A percentile compares a stretch with the other conserved stretches of the same genome.
These are phyloP conservation scores for Sinopyrophorus schimmeli DNA, from an alignment of 2,888 invertebrate species.

Conservation along the genomic window DNA sequence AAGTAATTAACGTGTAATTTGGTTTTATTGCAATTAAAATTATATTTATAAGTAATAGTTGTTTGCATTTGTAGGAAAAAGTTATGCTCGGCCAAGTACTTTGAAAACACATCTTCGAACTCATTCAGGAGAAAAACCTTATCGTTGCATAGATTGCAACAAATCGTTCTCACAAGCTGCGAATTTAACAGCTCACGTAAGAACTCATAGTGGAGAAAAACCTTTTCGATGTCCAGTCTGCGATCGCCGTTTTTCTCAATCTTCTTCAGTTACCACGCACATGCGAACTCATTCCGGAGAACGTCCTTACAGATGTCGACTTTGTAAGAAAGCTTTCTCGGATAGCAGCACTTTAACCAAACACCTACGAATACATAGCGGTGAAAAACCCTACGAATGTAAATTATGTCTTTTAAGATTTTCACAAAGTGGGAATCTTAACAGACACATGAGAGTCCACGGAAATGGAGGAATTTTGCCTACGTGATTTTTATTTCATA, in stretches of 20 bases:
- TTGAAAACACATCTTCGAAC: slow-evolving; percentile 96
- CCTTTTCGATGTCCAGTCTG: slow-evolving; percentile 98
- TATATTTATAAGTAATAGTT: too few species aligned
- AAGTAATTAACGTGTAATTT: too few species aligned
- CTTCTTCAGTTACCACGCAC: slow-evolving; percentile 95
- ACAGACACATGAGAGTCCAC: slow-evolving; percentile 98
- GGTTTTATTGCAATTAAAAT: too few species aligned
- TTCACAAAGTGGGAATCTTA: slow-evolving; percentile 97
- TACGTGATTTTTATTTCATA: slow-evolving; percentile 34
- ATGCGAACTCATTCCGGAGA: slow-evolving; percentile 99
- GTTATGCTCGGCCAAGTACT: slow-evolving; percentile 94
- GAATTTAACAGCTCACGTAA: slow-evolving; percentile 94
- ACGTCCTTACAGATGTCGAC: slow-evolving; percentile 88
- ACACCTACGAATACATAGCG: slow-evolving; percentile 88
- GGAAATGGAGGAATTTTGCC: slow-evolving; percentile 58
- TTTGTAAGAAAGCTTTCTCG: slow-evolving; percentile 98
- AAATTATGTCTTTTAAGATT: slow-evolving; percentile 94
- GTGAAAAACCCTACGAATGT: slow-evolving; percentile 98
- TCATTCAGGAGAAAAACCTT: slow-evolving; percentile 94
- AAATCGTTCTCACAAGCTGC: slow-evolving; percentile 98
- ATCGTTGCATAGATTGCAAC: slow-evolving; percentile 89
- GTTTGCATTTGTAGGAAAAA: slow-evolving; percentile 62
- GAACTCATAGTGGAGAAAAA: slow-evolving; percentile 97
- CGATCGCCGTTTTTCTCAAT: slow-evolving; percentile 94
- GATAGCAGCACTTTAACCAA: slow-evolving; percentile 98